Percentiles rank a stretch among this genome's conserved stretches.
Evolutionary conservation across 2,888 invertebrate genomes (phyloP).

Genomic region (Ochropacha duplaris): DNA sequence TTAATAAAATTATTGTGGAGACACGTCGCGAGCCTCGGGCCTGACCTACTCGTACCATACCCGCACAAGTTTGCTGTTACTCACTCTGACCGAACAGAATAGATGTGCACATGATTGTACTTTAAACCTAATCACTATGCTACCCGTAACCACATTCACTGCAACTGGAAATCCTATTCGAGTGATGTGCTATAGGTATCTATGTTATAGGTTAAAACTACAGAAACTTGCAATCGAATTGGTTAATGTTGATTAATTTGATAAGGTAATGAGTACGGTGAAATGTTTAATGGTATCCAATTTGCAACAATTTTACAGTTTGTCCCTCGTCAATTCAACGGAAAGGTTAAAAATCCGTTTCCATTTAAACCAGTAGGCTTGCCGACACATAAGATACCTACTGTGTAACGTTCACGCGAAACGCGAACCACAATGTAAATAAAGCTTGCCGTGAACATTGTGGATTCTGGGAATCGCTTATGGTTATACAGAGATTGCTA

Average conservation of each 20-base stretch:
- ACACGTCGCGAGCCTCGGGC: conserved; percentile 55
- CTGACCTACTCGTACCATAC: conserved; percentile 58
- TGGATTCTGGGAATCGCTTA: conserved; percentile 27
- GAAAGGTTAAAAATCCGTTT: conserved; percentile 2
- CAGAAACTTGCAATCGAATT: too few relatives aligned
- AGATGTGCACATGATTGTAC: conserved; percentile 8
- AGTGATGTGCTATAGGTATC: neutral
- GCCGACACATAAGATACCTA: conserved; percentile 6
- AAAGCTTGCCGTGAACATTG: conserved; percentile 25
- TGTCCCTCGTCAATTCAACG: conserved; percentile 1
- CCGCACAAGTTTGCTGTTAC: conserved; percentile 22
- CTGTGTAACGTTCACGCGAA: conserved; percentile 6
- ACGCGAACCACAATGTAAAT: conserved; percentile 12
- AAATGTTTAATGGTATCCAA: too few relatives aligned
- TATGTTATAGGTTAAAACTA: too few relatives aligned
- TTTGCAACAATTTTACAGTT: neutral
- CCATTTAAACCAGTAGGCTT: conserved; percentile 7
- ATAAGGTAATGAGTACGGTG: too few relatives aligned
- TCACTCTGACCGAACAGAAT: conserved; percentile 23
- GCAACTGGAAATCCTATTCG: neutral
- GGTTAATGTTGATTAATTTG: too few relatives aligned
- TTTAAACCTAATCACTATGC: conserved; percentile 15
- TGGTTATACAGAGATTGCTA: conserved; percentile 9
- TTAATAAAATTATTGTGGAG: conserved; percentile 82
- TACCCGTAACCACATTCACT: neutral